Base-by-base conservation (phyloP, 2,113 vertebrate genomes). In the Nanorana parkeri region DNA sequence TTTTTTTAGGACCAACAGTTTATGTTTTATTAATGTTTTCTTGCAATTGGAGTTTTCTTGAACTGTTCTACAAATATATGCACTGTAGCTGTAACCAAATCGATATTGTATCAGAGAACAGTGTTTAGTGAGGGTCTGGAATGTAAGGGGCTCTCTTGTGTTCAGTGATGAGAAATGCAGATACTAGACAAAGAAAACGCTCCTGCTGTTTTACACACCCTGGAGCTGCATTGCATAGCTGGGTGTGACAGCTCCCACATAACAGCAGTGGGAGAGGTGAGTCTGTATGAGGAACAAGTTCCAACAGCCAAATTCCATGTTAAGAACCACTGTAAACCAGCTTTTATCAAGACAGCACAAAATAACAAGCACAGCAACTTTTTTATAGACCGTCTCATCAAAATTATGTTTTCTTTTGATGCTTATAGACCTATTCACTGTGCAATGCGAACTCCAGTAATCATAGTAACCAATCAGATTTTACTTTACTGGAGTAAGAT, bases 151-250 rank as follows among this genome's bases (percentile, higher is more conserved):
- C 26, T 32, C 28, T 36, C 77, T 68, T n/a, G 29, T 28, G 58
- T 51, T 29, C 24, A 26, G 77, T 58, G 77, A 79, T 68, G 51
- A 58, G 51, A 68, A 55, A 41, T 54, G 56, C 21, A 83, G 29
- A 83, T 60, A 47, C 15, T 24, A 83, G 69, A 66, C 58, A 81
- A 28, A 64, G 10, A 73, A 32, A 66, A 56, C 41, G 71, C 76
- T 75, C 60, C 60, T 82, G 80, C 51, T 82, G 80, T 29, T 83
- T 68, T 83, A 64, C 80, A 83, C 80, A 68, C 80, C 80, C 80
- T 83, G 71, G 29, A 83, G 80, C 80, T 67, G 80, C 80, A 83
- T 83, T 83, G 55, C 69, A 83, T 75, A 67, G 29, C 29, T 76
- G 80, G 80, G 80, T 68, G 80, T 75, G 80, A 68, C 80, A 32